Base-by-base conservation (phyloP, 2,888 invertebrate genomes). In the Tachina grossa region DNA sequence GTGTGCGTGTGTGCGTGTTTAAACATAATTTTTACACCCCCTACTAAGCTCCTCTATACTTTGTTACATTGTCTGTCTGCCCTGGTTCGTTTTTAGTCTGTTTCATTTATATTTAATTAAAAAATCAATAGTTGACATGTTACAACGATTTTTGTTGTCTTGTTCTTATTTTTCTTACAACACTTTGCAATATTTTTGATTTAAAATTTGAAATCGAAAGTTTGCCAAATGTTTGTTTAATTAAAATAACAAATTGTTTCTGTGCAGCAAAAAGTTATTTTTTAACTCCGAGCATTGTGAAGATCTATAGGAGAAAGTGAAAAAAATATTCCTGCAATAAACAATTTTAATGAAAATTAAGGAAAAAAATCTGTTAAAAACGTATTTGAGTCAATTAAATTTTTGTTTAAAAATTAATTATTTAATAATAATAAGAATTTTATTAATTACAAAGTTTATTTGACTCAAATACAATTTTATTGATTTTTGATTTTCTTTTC, bases 101-200 rank as follows among this genome's bases (percentile, higher is more conserved):
- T 59, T 75, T 76, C 75, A 85, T 79, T 83, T 78, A 82, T 82
- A 85, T 85, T 85, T 75, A 85, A 82, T 85, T 85, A 82, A 83
- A 85, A 85, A 85, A 85, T 85, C 85, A 79, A 85, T 85, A 85
- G 49, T 75, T 85, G 75, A 75, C 83, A 85, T 76, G 78, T 85
- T 78, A 82, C 63, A 71, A 65, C 41, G 55, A 22, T 69, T 51
- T 59, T 66, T 53, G 10, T 53, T 31, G 31, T 31, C 31, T 47
- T 55, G 16, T 49, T 59, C 11, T 59, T 6, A 10, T 49, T 59
- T 22, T 57, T 51, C 2, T 31, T 4, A 41, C 16, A 16, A 59
- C 39, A 59, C 71, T 66, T 51, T 51, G 41, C 19, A 74, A 66
- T 41, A 16, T 13, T 43, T 22, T 49, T 43, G 16, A 39, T 66